Percentiles rank a stretch among this genome's conserved stretches.
phyloP scores from a whole-genome alignment of 2,888 invertebrate species.

The Caenorhabditis zanzibari region DNA sequence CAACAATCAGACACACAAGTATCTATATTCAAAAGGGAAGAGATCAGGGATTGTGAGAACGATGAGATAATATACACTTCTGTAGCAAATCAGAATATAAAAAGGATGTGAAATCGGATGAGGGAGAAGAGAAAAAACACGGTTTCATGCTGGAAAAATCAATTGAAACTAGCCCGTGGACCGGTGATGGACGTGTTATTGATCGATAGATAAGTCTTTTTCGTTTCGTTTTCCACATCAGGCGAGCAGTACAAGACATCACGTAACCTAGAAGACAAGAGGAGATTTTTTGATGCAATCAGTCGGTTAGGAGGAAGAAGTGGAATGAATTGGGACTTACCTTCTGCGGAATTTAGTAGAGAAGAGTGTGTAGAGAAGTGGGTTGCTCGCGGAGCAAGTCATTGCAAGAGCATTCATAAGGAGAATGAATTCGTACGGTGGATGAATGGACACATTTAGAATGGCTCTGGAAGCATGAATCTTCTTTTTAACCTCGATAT shows the following conservation, averaged over 20 bases:
- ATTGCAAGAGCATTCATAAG: constrained; percentile 81
- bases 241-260: constrained; percentile 62
- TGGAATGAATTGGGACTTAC: constrained; percentile 28
- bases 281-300: constrained; percentile 1
- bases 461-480: constrained; percentile 72
- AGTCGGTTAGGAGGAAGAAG: neutral
- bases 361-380: constrained; percentile 82
- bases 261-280: constrained; percentile 54
- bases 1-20: constrained; percentile 21
- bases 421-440: constrained; percentile 78
- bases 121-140: neutral
- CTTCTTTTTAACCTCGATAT: too few species aligned
- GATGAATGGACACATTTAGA: constrained; percentile 74
- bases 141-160: constrained; percentile 30
- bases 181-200: constrained; percentile 63
- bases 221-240: constrained; percentile 36
- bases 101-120: neutral
- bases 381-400: constrained; percentile 82
- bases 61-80: constrained; percentile 1
- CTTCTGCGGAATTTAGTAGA: constrained; percentile 76
- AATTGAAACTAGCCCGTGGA: constrained; percentile 68
- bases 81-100: constrained; percentile 1
- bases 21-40: constrained; percentile 21
- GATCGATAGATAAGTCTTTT: constrained; percentile 61
- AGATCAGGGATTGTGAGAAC: constrained; percentile 21